phyloP scores from a whole-genome alignment of 2,113 vertebrate genomes.

The Coregonus clupeaformis region DNA sequence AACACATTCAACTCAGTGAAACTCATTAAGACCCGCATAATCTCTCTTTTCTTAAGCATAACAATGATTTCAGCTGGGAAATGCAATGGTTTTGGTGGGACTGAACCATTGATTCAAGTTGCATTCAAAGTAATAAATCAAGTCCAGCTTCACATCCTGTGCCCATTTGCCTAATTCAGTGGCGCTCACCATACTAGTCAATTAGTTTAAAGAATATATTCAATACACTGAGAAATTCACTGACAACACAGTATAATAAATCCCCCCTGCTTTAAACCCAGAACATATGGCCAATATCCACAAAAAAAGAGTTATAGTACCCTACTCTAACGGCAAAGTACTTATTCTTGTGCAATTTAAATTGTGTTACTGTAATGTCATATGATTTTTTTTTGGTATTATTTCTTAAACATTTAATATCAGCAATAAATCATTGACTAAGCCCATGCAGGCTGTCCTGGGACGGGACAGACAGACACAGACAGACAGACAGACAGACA shows the following conservation, averaged over 20 bases:
- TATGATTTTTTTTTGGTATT: too few relatives aligned
- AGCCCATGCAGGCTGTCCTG: slow-evolving; percentile 44
- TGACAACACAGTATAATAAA: slow-evolving; percentile 72
- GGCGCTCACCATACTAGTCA: slow-evolving; percentile 76
- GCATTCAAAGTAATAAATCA: slow-evolving; percentile 84
- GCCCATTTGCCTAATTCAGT: slow-evolving; percentile 79
- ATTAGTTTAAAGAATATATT: slow-evolving; percentile 81
- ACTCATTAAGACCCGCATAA: slow-evolving; percentile 79
- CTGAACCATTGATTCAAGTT: slow-evolving; percentile 76
- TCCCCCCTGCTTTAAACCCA: slow-evolving; percentile 55
- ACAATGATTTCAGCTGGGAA: slow-evolving; percentile 82
- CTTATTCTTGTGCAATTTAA: slow-evolving; percentile 18
- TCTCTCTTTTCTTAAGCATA: slow-evolving; percentile 79
- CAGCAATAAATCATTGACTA: too few relatives aligned
- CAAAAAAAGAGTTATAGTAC: slow-evolving; percentile 55
- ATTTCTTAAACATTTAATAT: too few relatives aligned
- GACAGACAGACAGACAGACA: slow-evolving; percentile 28
- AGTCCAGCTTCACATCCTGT: slow-evolving; percentile 78
- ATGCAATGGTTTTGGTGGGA: slow-evolving; percentile 73
- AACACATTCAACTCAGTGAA: slow-evolving; percentile 75
- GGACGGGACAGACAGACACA: slow-evolving; percentile 35
- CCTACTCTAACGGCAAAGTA: slow-evolving; percentile 29
- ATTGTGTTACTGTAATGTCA: too few relatives aligned
- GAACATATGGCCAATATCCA: slow-evolving; percentile 54
- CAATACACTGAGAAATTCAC: slow-evolving; percentile 72